Base-by-base conservation (phyloP, 2,888 invertebrate species). In the Rhagonycha fulva region DNA sequence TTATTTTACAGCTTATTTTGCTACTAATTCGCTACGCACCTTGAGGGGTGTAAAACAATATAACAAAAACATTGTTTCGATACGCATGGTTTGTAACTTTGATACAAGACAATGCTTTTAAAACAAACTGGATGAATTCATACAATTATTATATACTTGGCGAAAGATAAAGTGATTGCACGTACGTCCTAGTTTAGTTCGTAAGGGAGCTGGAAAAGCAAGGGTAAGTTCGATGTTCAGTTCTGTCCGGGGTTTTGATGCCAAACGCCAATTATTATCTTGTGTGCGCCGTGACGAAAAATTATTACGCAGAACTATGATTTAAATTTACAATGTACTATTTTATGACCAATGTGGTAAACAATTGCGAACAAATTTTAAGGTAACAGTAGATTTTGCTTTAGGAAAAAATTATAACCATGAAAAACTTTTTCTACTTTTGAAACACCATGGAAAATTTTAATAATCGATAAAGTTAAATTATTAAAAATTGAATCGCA, bases 261-360 rank as follows among this genome's bases (percentile, higher is more conserved):
- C 72, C 70, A 74, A 74, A 74, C 74, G 77, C 70, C 74, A 68
- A 77, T 69, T 74, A 69, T 19, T 47, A 67, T 71, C 62, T 61
- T 61, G 66, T 71, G 70, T 63, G 74, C 72, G 68, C 62, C 62
- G 68, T 72, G 62, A 77, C 76, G 71, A 47, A 61, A 66, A 71
- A 68, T 74, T 73, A 61, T 12, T 23, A 71, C 68, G 68, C 66
- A 62, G 60, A 74, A 74, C 60, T 68, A 77, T 77, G 77, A 74
- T 76, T 62, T 63, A 61, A 69, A 70, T 75, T 74, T 77, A 79
- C 72, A 72, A 83, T 83, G 83, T 83, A 82, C 77, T 80, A 82
- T 79, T 83, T 83, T 78, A 83, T 83, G 83, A 79, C 82, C 67
- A 82, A 82, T 71, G 83, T 83, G 26, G 82, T 83, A 74, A 82